Evolutionary conservation across 1,140 invertebrate genomes (phyloP).

Genomic region (Spodoptera litura): DNA sequence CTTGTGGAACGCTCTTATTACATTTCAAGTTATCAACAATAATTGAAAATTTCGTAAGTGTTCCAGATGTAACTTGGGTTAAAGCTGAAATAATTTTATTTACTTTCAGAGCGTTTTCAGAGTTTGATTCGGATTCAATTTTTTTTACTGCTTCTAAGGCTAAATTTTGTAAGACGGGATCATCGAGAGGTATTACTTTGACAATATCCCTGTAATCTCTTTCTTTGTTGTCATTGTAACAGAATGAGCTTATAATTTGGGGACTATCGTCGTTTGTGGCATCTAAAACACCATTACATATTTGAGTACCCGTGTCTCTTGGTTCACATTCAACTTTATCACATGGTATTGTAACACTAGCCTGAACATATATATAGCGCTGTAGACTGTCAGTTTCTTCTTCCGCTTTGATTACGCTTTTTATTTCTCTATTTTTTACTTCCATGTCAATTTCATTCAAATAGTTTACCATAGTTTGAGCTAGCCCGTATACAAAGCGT

Average conservation of each 20-base stretch:
- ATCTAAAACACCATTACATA: conserved; percentile 72
- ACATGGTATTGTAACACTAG: conserved; percentile 64
- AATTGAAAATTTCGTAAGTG: conserved; percentile 64
- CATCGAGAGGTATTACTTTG: conserved; percentile 58
- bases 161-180: conserved; percentile 61
- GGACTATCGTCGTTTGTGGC: conserved; percentile 53
- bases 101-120: conserved; percentile 61
- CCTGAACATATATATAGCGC: conserved; percentile 70
- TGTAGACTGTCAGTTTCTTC: conserved; percentile 67
- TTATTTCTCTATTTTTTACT: conserved; percentile 61
- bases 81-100: conserved; percentile 64
- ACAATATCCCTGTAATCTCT: conserved; percentile 39
- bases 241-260: conserved; percentile 65
- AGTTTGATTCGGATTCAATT: conserved; percentile 64
- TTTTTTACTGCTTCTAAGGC: conserved; percentile 60
- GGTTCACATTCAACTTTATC: conserved; percentile 59
- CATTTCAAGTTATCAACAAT: conserved; percentile 66
- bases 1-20: conserved; percentile 56
- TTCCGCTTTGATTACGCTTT: conserved; percentile 66
- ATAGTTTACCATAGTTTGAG: conserved; percentile 67
- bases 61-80: conserved; percentile 62
- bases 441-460: conserved; percentile 69
- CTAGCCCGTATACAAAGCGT: conserved; percentile 64
- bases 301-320: conserved; percentile 55
- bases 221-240: conserved; percentile 58